phyloP scores from a whole-genome alignment of 2,113 vertebrate species.

The Stercorarius parasiticus region DNA sequence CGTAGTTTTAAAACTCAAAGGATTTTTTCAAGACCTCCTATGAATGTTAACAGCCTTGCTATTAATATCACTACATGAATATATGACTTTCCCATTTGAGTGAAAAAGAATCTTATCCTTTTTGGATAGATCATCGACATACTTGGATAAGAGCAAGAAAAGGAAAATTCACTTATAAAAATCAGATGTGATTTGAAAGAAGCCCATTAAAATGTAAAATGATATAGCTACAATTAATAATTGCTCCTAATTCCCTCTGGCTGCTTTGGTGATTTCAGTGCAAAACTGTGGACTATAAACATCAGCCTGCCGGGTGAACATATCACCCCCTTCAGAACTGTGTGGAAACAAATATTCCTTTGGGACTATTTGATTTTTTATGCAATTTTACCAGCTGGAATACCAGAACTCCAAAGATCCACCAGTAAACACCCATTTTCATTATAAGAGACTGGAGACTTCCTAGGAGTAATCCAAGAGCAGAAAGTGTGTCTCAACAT shows the following conservation, averaged over 20 bases:
- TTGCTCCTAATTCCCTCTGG: neutral
- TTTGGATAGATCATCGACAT: neutral
- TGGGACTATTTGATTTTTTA: neutral
- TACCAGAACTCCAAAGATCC: neutral
- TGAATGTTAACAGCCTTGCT: neutral
- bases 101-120: neutral
- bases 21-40: neutral
- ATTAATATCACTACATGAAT: neutral
- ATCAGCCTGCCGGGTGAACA: neutral
- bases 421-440: neutral
- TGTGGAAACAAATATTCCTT: neutral
- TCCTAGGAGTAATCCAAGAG: neutral
- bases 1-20: neutral
- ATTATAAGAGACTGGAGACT: neutral
- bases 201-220: neutral
- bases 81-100: neutral
- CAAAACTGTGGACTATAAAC: neutral
- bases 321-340: neutral
- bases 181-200: neutral
- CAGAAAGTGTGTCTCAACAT: neutral
- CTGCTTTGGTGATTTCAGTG: neutral
- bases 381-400: neutral
- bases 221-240: neutral
- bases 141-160: neutral
- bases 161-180: neutral